A percentile compares a stretch with the other conserved stretches of the same genome.
Conservation (phyloP, 2,113 vertebrate genomes). For the Trachemys scripta region DNA sequence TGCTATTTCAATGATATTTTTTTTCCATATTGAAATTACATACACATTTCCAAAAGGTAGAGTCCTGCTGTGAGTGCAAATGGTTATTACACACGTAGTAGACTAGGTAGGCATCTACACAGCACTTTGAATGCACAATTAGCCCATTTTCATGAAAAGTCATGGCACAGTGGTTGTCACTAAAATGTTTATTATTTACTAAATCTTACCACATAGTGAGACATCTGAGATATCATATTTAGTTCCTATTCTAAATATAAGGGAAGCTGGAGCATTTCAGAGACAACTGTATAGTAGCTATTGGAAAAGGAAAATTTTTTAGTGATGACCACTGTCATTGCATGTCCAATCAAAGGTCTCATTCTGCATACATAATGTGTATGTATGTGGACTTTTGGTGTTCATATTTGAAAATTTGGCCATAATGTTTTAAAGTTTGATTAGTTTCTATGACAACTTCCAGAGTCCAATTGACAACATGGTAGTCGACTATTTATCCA, state of each 20-base stretch:
- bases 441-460: not conserved
- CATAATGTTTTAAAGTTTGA: not conserved
- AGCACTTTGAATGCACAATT: not conserved
- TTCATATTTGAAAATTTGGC: not conserved
- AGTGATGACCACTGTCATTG: not conserved
- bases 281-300: not conserved
- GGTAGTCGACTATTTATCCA: not conserved
- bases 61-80: not conserved
- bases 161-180: not conserved
- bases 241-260: not conserved
- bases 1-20: not conserved
- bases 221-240: not conserved
- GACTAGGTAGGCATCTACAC: not conserved
- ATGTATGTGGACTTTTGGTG: not conserved
- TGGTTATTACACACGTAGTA: not conserved
- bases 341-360: not conserved
- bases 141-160: not conserved
- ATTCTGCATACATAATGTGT: not conserved
- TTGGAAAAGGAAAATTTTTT: not conserved
- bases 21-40: not conserved
- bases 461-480: not conserved
- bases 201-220: not conserved
- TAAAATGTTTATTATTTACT: not conserved
- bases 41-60: not conserved
- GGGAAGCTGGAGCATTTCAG: not conserved